A percentile compares a stretch with the other conserved stretches of the same genome.
phyloP scores from a whole-genome alignment of 2,888 invertebrate genomes.

The Leucania comma region DNA sequence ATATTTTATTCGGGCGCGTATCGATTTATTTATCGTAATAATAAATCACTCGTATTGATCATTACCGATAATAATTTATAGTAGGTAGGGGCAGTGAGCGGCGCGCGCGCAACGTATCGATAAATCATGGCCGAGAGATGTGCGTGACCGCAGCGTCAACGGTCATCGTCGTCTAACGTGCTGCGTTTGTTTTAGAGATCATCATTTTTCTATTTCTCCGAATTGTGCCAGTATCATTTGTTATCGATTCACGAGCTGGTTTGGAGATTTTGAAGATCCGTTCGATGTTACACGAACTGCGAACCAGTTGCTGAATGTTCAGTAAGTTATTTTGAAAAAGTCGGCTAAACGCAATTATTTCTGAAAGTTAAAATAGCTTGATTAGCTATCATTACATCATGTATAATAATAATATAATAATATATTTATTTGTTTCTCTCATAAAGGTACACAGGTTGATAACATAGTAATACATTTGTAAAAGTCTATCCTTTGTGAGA shows the following conservation, averaged over 20 bases:
- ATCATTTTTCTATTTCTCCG: slow-evolving; percentile 50
- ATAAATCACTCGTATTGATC: slow-evolving; percentile 87
- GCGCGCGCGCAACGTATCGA: slow-evolving; percentile 69
- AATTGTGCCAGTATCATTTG: slow-evolving; percentile 42
- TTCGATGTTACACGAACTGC: background rate
- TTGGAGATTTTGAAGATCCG: slow-evolving; percentile 29
- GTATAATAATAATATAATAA: too few species aligned
- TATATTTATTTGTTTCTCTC: too few species aligned
- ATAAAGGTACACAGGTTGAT: too few species aligned
- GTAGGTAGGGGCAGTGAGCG: slow-evolving; percentile 76
- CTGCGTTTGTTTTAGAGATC: slow-evolving; percentile 64
- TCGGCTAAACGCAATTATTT: background rate
- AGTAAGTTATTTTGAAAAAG: slow-evolving; percentile 1
- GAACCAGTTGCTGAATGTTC: slow-evolving; percentile 4
- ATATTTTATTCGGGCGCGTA: slow-evolving; percentile 78
- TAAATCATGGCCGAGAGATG: slow-evolving; percentile 74
- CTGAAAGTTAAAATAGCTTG: too few species aligned
- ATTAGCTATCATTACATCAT: too few species aligned
- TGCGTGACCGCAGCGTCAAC: slow-evolving; percentile 64
- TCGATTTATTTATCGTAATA: slow-evolving; percentile 85
- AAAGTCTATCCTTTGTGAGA: too few species aligned
- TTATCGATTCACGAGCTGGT: slow-evolving; percentile 27
- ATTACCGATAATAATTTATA: slow-evolving; percentile 88
- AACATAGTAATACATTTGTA: too few species aligned
- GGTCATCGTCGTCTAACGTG: slow-evolving; percentile 57